Evolutionary conservation across 2,797 vertebrate species (phyloP), one percentile per base, ranked within the genome.

Genomic region (Tragopan temminckii): DNA sequence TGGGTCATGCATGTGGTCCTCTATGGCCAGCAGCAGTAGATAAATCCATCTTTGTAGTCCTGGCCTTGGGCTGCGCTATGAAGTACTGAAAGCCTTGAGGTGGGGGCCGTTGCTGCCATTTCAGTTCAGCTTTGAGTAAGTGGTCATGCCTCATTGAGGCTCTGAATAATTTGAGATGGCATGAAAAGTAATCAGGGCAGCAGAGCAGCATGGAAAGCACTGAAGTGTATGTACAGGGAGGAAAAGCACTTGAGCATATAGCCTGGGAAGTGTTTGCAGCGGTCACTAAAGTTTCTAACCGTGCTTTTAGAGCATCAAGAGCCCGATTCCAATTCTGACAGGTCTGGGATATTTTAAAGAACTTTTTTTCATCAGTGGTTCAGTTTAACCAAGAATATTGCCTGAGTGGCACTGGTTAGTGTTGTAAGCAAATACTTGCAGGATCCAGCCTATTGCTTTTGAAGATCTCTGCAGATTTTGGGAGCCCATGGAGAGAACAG

Each of bases 1-100:
- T 57, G 55, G 19, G 7, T 40, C 57, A 7, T 36, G 24, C 9
- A 0, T 25, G 63, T 45, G 71, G 42, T 50, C 87, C 29, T 80
- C 27, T 42, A 21, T 7, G 19, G 38, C 21, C 48, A 52, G 27
- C 0, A 0, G 58, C 14, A 67, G 31, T 35, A 43, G 78, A n/a
- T 53, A 71, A 68, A 31, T 58, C 33, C 0, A 0, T 24, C 20
- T 36, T 79, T 5, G 1, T 63, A 15, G 61, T 75, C 40, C 17
- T 81, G 40, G 31, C 38, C 63, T 72, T 58, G 55, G 46, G 42
- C 61, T 80, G 46, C 1, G 1, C n/a, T 55, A 43, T 35, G 29
- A 79, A 50, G 23, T 23, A 55, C 45, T 5, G 13, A 36, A 84
- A 84, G 2, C 33, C 18, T n/a, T 7, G 43, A 38, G 5, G 1